Evolutionary conservation across 2,888 invertebrate genomes (phyloP).

Genomic region (Caenorhabditis afra): DNA sequence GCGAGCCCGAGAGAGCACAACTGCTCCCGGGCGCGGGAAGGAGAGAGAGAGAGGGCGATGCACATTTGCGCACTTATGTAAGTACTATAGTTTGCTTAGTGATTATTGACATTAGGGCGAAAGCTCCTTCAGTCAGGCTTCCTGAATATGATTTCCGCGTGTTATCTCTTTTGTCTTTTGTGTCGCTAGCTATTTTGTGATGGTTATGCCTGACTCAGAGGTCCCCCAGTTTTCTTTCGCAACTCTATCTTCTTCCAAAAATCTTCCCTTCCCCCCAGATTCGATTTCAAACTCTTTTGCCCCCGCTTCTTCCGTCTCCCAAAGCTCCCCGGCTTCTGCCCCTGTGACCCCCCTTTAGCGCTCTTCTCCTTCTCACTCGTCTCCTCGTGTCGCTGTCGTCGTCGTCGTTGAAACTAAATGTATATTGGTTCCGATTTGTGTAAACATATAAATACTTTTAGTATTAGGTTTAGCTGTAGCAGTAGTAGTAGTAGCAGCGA

Average conservation of each 20-base stretch:
- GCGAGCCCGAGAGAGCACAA: slow-evolving; percentile 24
- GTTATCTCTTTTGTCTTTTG: slow-evolving; percentile 59
- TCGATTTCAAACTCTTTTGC: slow-evolving; percentile 37
- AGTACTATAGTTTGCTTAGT: slow-evolving; percentile 58
- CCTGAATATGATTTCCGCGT: slow-evolving; percentile 54
- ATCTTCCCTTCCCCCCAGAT: slow-evolving; percentile 29
- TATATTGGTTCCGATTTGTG: slow-evolving; percentile 60
- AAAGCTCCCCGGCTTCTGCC: slow-evolving; percentile 12
- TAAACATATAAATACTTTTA: slow-evolving; percentile 55
- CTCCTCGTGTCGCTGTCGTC: slow-evolving; percentile 19
- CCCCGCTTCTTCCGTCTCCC: slow-evolving; percentile 8
- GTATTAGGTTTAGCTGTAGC: slow-evolving; percentile 13
- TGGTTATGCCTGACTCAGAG: not conserved
- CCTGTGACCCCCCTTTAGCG: slow-evolving; percentile 28
- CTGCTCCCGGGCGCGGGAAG: slow-evolving; percentile 30
- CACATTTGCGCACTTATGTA: slow-evolving; percentile 59
- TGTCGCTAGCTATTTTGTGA: slow-evolving; percentile 30
- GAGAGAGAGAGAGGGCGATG: slow-evolving; percentile 25
- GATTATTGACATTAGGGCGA: slow-evolving; percentile 53
- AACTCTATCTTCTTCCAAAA: slow-evolving; percentile 4
- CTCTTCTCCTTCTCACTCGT: not conserved
- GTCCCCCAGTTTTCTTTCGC: slow-evolving; percentile 1
- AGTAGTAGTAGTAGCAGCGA: slow-evolving; percentile 32
- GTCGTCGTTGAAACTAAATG: slow-evolving; percentile 16
- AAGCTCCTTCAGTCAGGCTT: slow-evolving; percentile 42